A percentile compares a stretch with the other conserved stretches of the same genome.
These are phyloP conservation scores for Enteromius fasciolatus DNA, from an alignment of 2,797 vertebrate genomes.

Conservation along the genomic window DNA sequence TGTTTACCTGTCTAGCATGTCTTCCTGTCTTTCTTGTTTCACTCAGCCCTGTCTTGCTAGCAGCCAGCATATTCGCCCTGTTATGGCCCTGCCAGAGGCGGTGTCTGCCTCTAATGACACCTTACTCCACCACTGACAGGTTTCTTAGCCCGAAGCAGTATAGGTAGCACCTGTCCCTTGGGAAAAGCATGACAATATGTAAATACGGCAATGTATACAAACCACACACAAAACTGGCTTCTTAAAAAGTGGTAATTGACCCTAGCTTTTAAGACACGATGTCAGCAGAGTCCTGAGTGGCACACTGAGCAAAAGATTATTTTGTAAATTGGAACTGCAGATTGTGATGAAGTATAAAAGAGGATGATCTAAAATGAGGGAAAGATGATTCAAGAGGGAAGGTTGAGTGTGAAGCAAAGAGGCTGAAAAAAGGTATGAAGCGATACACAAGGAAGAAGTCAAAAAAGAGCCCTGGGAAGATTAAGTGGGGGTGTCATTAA, in stretches of 20 bases:
- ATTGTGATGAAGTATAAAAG: background rate
- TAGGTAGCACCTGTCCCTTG: slow-evolving; percentile 20
- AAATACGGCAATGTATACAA: slow-evolving; percentile 30
- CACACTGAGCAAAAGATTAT: background rate
- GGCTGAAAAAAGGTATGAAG: slow-evolving; percentile 14
- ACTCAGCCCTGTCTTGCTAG: slow-evolving; percentile 45
- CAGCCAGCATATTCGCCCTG: slow-evolving; percentile 43
- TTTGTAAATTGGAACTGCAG: slow-evolving; percentile 23
- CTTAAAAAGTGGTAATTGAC: background rate
- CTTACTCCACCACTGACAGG: slow-evolving; percentile 58
- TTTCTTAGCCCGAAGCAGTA: slow-evolving; percentile 24
- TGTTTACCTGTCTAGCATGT: slow-evolving; percentile 62
- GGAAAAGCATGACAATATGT: slow-evolving; percentile 16
- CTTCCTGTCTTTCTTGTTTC: slow-evolving; percentile 55
- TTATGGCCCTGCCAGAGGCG: slow-evolving; percentile 50
- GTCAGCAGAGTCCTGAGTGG: background rate
- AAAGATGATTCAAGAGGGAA: slow-evolving; percentile 16
- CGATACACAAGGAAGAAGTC: slow-evolving; percentile 15
- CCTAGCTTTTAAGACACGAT: background rate
- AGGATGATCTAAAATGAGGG: background rate
- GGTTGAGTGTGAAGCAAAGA: slow-evolving; percentile 17
- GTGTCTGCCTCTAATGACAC: slow-evolving; percentile 44
- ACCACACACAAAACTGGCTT: slow-evolving; percentile 2
- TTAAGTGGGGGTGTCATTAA: slow-evolving; percentile 42
- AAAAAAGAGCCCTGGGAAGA: slow-evolving; percentile 31